Evolutionary conservation across 2,888 invertebrate genomes (phyloP).

Genomic region (Reticulitermes lucifugus): DNA sequence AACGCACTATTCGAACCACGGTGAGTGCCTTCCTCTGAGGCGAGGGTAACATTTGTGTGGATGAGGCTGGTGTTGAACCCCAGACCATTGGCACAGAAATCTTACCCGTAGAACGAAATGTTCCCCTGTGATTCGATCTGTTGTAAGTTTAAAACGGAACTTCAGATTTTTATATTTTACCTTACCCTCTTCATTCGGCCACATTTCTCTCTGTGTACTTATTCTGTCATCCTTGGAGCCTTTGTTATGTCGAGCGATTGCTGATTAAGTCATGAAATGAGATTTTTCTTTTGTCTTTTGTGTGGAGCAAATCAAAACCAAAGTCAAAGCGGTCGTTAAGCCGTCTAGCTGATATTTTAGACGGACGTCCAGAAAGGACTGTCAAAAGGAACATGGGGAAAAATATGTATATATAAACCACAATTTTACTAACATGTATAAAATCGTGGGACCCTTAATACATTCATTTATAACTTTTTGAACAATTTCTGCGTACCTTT

Average conservation of each 20-base stretch:
- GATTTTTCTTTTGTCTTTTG: conserved; percentile 40
- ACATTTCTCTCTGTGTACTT: neutral
- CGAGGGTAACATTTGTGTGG: no score
- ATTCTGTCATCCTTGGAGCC: conserved; percentile 13
- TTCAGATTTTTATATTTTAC: no score
- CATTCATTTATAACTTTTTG: conserved; percentile 38
- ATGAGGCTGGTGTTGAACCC: no score
- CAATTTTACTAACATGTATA: conserved; percentile 17
- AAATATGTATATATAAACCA: conserved; percentile 5
- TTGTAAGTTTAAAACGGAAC: no score
- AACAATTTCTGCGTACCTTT: conserved; percentile 30
- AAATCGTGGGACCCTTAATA: conserved; percentile 31
- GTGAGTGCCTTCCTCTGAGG: no score
- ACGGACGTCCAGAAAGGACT: conserved; percentile 33
- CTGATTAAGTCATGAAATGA: conserved; percentile 41
- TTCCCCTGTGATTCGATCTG: no score
- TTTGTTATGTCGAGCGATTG: conserved; percentile 25
- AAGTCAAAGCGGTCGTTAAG: conserved; percentile 25
- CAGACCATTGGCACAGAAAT: no score
- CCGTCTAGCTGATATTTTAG: conserved; percentile 21
- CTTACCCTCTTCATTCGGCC: neutral
- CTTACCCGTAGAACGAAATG: no score
- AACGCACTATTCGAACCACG: no score
- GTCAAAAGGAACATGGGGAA: conserved; percentile 27
- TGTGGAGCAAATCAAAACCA: conserved; percentile 24